These are phyloP conservation scores for Monarcha castaneiventris DNA, from an alignment of 2,113 vertebrate species.

Conservation along the genomic window DNA sequence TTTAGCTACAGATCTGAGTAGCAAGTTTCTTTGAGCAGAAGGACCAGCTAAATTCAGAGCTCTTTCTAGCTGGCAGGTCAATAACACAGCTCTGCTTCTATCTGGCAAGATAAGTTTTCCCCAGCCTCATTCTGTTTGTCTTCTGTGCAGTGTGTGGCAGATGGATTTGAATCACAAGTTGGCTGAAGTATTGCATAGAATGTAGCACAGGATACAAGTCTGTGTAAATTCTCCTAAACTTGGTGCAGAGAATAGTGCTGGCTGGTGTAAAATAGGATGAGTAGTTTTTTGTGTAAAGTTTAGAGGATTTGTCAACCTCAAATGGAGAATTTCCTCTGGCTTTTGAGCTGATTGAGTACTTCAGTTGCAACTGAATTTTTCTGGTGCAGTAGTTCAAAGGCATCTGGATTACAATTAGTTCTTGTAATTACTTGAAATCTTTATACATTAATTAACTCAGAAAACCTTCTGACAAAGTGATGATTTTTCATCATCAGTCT, in stretches of 20 bases:
- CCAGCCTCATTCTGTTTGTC: not conserved
- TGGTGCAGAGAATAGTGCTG: not conserved
- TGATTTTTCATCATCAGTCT: not conserved
- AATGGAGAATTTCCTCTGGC: not conserved
- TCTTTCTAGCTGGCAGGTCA: not conserved
- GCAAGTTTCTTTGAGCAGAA: not conserved
- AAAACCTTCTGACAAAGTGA: not conserved
- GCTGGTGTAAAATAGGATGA: not conserved
- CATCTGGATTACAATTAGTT: not conserved
- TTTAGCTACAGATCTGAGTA: not conserved
- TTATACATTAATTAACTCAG: not conserved
- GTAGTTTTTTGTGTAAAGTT: not conserved
- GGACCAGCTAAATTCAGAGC: not conserved
- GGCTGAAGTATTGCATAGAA: fast-evolving
- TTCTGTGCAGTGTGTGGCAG: not conserved
- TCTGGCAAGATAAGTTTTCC: not conserved
- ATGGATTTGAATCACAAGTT: not conserved
- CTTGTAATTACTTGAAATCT: not conserved
- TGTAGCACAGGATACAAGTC: not conserved
- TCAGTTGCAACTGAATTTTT: not conserved
- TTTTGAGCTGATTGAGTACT: not conserved
- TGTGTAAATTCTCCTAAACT: not conserved
- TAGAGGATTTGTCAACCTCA: not conserved
- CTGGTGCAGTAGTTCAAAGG: not conserved
- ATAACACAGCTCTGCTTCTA: not conserved